Conservation (phyloP, 30 jellyfish, hydroid and myxozoan genomes). For the Pseudorhiza aurosa region DNA sequence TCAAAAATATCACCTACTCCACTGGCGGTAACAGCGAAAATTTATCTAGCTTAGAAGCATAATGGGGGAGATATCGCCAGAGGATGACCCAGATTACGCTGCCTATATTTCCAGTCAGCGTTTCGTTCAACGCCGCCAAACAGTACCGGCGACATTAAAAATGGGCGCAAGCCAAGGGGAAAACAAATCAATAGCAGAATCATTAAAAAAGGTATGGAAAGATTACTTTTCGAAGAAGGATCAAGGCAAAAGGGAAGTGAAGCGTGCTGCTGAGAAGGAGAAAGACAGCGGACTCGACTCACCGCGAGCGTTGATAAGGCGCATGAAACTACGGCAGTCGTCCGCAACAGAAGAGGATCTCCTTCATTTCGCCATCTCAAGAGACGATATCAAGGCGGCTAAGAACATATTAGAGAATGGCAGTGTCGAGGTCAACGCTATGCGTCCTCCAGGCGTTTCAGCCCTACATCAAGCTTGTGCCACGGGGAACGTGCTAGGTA, state of each 20-base stretch:
- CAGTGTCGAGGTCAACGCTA: slow-evolving; percentile 60
- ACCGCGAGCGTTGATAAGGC: slow-evolving; percentile 43
- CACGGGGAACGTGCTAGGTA: slow-evolving; percentile 47
- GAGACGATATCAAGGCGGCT: slow-evolving; percentile 70
- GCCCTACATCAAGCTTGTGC: slow-evolving; percentile 82
- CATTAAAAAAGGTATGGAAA: slow-evolving; percentile 57
- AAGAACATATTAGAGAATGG: slow-evolving; percentile 44
- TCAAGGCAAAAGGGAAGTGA: slow-evolving; percentile 11
- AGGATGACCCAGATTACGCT: slow-evolving; percentile 37
- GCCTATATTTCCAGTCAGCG: slow-evolving; percentile 52
- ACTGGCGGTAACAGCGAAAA: not conserved
- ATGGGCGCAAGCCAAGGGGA: slow-evolving; percentile 29
- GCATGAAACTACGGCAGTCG: slow-evolving; percentile 54
- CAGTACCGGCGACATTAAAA: slow-evolving; percentile 60
- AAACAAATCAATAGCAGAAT: slow-evolving; percentile 35
- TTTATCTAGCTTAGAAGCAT: not conserved
- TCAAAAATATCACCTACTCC: no score
- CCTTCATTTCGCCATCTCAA: slow-evolving; percentile 64
- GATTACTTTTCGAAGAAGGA: slow-evolving; percentile 59
- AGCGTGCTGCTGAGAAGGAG: slow-evolving; percentile 1
- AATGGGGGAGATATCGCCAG: not conserved
- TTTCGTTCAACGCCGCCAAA: slow-evolving; percentile 57
- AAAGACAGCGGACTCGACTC: slow-evolving; percentile 15
- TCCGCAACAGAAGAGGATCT: slow-evolving; percentile 74
- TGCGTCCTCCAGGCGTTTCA: slow-evolving; percentile 83